phyloP scores from a whole-genome alignment of 2,113 vertebrate genomes.

The Toxostoma redivivum region DNA sequence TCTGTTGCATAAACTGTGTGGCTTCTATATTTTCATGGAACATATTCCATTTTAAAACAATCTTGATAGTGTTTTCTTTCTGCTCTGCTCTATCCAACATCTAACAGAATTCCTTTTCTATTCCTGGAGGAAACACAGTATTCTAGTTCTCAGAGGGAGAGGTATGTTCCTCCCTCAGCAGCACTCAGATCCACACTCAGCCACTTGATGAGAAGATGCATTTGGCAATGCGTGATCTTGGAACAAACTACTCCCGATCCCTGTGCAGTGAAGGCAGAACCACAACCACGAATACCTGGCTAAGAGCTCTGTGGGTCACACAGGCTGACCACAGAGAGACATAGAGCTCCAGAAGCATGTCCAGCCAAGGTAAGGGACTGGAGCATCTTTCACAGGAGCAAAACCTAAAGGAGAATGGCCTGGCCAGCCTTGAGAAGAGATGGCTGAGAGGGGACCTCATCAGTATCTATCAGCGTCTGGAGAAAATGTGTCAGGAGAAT shows the following conservation, averaged over 20 bases:
- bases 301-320: not conserved
- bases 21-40: not conserved
- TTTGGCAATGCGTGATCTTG: fast-evolving
- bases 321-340: not conserved
- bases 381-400: not conserved
- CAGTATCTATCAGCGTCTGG: not conserved
- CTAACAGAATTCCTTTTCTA: not conserved
- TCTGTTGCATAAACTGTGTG: not conserved
- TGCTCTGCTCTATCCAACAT: not conserved
- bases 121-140: not conserved
- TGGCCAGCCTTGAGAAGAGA: not conserved
- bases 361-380: not conserved
- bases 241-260: fast-evolving
- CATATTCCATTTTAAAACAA: fast-evolving
- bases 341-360: fast-evolving
- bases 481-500: not conserved
- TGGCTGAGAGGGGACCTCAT: not conserved
- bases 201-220: fast-evolving
- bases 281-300: fast-evolving
- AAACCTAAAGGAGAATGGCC: not conserved
- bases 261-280: fast-evolving
- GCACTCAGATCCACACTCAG: not conserved
- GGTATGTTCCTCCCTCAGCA: fast-evolving
- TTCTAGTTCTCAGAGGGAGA: not conserved
- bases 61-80: not conserved